A percentile compares a stretch with the other conserved stretches of the same genome.
phyloP scores from a whole-genome alignment of 2,113 vertebrate genomes.

The Chaetura pelagica region DNA sequence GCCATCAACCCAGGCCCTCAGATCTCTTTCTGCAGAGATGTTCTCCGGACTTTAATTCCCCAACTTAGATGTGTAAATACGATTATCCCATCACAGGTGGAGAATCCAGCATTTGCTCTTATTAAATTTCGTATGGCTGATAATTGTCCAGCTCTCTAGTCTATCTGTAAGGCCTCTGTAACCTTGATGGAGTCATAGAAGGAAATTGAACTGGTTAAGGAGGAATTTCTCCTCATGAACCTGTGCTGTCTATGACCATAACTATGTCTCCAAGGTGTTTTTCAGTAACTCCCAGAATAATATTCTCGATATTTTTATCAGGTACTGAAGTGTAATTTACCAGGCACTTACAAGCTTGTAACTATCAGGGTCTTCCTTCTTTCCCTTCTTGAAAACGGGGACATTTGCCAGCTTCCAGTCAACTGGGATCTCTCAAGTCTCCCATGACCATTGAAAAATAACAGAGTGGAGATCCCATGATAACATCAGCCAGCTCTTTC shows the following conservation, averaged over 20 bases:
- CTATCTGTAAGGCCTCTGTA: too few species aligned
- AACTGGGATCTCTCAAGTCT: not conserved
- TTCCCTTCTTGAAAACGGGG: not conserved
- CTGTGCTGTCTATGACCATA: not conserved
- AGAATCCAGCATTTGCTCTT: not conserved
- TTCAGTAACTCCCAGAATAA: not conserved
- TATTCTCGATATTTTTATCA: not conserved
- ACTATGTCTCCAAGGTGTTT: not conserved
- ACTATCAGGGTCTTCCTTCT: not conserved
- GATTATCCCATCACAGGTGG: not conserved
- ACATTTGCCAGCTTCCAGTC: not conserved
- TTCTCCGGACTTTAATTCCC: not conserved
- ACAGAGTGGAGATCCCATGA: rapidly evolving
- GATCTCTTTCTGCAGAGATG: too few species aligned
- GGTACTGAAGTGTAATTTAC: not conserved
- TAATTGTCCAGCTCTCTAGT: too few species aligned
- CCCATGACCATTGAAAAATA: not conserved
- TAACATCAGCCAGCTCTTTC: not conserved
- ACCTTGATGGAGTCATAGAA: not conserved
- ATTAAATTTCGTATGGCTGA: too few species aligned
- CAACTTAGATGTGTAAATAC: not conserved
- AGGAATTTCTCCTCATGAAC: not conserved
- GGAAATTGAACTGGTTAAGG: not conserved
- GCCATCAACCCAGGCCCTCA: too few species aligned
- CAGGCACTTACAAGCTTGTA: not conserved